Evolutionary conservation across 2,797 vertebrate genomes (phyloP).

Genomic region (Ambastaia sidthimunki): DNA sequence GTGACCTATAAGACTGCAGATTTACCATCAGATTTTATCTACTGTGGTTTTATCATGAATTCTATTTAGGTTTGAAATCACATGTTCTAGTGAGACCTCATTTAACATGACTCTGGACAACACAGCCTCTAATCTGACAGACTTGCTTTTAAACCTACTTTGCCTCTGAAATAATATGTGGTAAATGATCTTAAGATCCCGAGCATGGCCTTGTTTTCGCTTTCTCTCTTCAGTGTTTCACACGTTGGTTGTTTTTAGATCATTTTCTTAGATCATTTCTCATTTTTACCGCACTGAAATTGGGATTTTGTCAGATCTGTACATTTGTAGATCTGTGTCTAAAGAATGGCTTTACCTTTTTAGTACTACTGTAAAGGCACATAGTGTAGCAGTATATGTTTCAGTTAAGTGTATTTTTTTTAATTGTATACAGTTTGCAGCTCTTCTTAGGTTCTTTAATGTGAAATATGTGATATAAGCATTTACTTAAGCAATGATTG

Average conservation of each 20-base stretch:
- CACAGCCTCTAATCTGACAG: background rate
- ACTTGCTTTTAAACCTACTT: background rate
- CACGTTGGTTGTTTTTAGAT: conserved; percentile 13
- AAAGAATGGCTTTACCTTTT: conserved; percentile 28
- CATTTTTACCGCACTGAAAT: conserved; percentile 41
- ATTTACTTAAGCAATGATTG: conserved; percentile 9
- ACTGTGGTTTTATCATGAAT: background rate
- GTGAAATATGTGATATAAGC: background rate
- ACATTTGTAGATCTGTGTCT: conserved; percentile 26
- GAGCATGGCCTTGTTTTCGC: background rate
- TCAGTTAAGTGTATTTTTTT: background rate
- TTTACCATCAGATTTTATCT: background rate
- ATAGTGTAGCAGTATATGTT: background rate
- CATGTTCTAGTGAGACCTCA: background rate
- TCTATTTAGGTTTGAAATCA: conserved; percentile 12
- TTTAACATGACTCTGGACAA: background rate
- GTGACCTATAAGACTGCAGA: conserved; percentile 60
- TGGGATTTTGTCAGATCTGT: conserved; percentile 12
- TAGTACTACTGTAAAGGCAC: conserved; percentile 3
- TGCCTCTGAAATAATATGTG: background rate
- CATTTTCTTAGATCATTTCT: conserved; percentile 21
- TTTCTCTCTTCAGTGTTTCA: background rate
- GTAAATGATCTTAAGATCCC: background rate
- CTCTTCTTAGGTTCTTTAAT: background rate
- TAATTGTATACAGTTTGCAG: background rate